Percentiles rank a stretch among this genome's conserved stretches.
Conservation (phyloP, 2,888 invertebrate genomes). For the Sinodicranocentrus sp. region DNA sequence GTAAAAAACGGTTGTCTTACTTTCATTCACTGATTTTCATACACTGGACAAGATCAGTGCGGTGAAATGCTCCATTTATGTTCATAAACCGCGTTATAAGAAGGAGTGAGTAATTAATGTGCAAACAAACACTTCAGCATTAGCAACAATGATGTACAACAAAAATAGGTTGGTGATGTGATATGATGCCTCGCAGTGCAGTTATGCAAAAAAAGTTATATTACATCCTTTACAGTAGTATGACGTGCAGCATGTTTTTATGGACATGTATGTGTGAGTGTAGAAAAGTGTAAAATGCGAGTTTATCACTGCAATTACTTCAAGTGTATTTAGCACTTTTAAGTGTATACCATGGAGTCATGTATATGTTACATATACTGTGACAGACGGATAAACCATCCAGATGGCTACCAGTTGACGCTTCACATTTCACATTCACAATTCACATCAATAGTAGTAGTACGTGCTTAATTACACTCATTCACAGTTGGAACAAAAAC, state of each 20-base stretch:
- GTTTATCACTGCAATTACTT: background rate
- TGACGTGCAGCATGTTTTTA: too few relatives aligned
- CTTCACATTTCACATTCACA: constrained; percentile 53
- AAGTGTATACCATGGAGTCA: background rate
- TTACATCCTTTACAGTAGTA: too few relatives aligned
- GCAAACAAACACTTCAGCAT: constrained; percentile 25
- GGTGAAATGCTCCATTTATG: too few relatives aligned
- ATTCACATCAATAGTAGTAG: too few relatives aligned
- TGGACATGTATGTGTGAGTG: too few relatives aligned
- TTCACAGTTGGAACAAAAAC: background rate
- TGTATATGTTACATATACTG: background rate
- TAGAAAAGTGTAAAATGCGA: background rate
- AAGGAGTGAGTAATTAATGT: constrained; percentile 57
- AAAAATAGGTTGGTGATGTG: constrained; percentile 11
- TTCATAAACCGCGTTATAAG: constrained; percentile 37
- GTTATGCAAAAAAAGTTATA: too few relatives aligned
- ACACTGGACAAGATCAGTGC: too few relatives aligned
- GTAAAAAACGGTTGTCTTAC: too few relatives aligned
- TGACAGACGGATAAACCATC: constrained; percentile 30
- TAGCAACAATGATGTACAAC: constrained; percentile 54
- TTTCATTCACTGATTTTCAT: too few relatives aligned
- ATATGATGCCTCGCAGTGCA: too few relatives aligned
- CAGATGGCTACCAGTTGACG: constrained; percentile 43
- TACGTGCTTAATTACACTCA: constrained; percentile 12
- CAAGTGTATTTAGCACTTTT: background rate